A percentile compares a stretch with the other conserved stretches of the same genome.
These are phyloP conservation scores for Drosophila chauvacae DNA, from an alignment of 1,140 invertebrate genomes.

Conservation along the genomic window DNA sequence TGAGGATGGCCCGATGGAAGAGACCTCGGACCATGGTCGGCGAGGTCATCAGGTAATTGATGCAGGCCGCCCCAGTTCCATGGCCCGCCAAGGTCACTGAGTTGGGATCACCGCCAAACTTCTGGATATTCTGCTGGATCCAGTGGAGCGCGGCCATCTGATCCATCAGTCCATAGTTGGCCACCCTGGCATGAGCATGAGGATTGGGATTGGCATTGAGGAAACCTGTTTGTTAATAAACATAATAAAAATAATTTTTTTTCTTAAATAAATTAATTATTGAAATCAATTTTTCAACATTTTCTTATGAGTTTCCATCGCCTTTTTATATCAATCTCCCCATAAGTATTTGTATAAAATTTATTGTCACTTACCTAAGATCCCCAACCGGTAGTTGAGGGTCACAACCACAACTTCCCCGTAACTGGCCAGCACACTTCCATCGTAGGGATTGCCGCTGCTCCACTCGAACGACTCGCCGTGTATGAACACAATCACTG, in stretches of 20 bases:
- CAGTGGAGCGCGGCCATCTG: constrained; percentile 96
- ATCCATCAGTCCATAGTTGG: constrained; percentile 97
- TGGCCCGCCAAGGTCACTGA: constrained; percentile 97
- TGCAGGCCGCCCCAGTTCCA: constrained; percentile 96
- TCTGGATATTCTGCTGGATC: constrained; percentile 95
- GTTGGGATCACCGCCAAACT: constrained; percentile 94
- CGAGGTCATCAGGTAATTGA: constrained; percentile 97
- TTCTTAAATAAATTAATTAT: neutral
- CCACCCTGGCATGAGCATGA: constrained; percentile 91
- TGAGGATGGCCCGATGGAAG: constrained; percentile 95
- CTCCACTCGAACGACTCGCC: constrained; percentile 98
- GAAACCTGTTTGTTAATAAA: constrained; percentile 85
- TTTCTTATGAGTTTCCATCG: neutral
- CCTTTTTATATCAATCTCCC: neutral
- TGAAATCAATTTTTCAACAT: neutral
- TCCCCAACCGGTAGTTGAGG: constrained; percentile 97
- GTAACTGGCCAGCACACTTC: constrained; percentile 95
- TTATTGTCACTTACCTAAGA: constrained; percentile 87
- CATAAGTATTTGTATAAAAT: no score
- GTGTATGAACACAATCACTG: constrained; percentile 97
- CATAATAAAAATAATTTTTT: no score
- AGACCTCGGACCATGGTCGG: constrained; percentile 95
- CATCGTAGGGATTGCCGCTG: constrained; percentile 97
- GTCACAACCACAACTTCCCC: constrained; percentile 97
- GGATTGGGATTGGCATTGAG: constrained; percentile 93